Conservation (phyloP, 2,888 invertebrate genomes). For the Steinernema hermaphroditum region DNA sequence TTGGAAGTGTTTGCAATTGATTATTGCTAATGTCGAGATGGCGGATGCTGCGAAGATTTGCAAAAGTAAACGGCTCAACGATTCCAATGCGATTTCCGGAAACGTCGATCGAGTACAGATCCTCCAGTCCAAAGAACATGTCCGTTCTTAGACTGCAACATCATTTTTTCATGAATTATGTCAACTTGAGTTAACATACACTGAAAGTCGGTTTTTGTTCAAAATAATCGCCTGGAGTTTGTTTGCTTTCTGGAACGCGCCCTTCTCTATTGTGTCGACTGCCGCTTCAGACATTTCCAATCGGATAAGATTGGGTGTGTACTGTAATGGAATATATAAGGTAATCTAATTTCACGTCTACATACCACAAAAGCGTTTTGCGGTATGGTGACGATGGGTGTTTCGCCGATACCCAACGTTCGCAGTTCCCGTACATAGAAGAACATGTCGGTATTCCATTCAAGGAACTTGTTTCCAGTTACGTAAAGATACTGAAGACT, state of each 20-base stretch:
- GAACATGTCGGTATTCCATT: constrained; percentile 66
- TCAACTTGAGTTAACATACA: constrained; percentile 46
- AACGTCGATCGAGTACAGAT: constrained; percentile 65
- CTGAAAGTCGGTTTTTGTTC: constrained; percentile 65
- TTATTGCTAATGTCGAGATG: constrained; percentile 67
- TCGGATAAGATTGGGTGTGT: constrained; percentile 64
- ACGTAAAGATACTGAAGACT: constrained; percentile 65
- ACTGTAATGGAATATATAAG: constrained; percentile 44
- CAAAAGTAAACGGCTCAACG: constrained; percentile 64
- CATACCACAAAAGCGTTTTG: constrained; percentile 62
- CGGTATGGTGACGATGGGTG: constrained; percentile 65
- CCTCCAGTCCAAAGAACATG: constrained; percentile 63
- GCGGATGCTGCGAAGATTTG: constrained; percentile 61
- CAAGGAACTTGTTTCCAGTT: constrained; percentile 65
- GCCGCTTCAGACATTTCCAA: constrained; percentile 67
- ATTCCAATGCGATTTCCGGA: constrained; percentile 62
- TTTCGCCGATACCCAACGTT: constrained; percentile 66
- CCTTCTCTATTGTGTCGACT: constrained; percentile 64
- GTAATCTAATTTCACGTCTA: constrained; percentile 23
- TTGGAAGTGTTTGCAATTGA: constrained; percentile 62
- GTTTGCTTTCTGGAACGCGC: constrained; percentile 64
- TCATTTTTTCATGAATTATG: neutral
- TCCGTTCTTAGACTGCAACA: constrained; percentile 62
- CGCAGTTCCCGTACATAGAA: constrained; percentile 60
- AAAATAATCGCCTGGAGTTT: constrained; percentile 66